Evolutionary conservation across 2,888 invertebrate species (phyloP), one percentile per base, ranked within the genome.

Genomic region (Rhimphoctona megacephalus): DNA sequence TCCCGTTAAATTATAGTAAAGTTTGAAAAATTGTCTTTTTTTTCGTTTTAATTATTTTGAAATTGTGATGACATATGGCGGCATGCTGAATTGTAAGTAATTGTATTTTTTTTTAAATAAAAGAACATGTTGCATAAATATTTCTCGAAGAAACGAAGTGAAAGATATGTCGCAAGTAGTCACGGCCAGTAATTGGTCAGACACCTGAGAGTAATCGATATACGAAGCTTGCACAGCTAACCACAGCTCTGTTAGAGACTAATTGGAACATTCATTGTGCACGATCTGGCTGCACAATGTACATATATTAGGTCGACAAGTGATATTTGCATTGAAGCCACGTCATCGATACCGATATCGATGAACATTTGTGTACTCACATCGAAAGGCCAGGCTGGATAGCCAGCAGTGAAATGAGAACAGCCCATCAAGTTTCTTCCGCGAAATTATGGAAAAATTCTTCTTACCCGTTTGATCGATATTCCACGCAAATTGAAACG

Each of bases 391-490:
- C 30, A 30, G 52, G 70, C 36, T 61, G 9, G 67, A 14, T 11
- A 2, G 30, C 46, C 52, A 49, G 43, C 30, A 66, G 11, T 66
- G 67, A 73, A 69, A 49, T 46, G 73, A 49, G 67, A 69, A 73
- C 73, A 66, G 0, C 4, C 25, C 22, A 11, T 22, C 52, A 25
- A 36, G 46, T 19, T 54, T 46, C 54, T 77, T 83, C 66, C 66
- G 54, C 73, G 61, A 79, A 72, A 84, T 79, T 69, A 74, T 74
- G 64, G 22, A 61, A 66, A 86, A 86, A 81, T 84, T 86, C 73
- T 81, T 84, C 78, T 74, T 79, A 69, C 30, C 22, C 78, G 73
- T 84, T 76, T 81, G 86, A 86, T 86, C 83, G 69, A 83, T 81
- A 77, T 73, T 74, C 67, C 22, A 1, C 52, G 61, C 43, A 81